phyloP scores from a whole-genome alignment of 2,113 vertebrate species.

The Sinocyclocheilus rhinocerous region DNA sequence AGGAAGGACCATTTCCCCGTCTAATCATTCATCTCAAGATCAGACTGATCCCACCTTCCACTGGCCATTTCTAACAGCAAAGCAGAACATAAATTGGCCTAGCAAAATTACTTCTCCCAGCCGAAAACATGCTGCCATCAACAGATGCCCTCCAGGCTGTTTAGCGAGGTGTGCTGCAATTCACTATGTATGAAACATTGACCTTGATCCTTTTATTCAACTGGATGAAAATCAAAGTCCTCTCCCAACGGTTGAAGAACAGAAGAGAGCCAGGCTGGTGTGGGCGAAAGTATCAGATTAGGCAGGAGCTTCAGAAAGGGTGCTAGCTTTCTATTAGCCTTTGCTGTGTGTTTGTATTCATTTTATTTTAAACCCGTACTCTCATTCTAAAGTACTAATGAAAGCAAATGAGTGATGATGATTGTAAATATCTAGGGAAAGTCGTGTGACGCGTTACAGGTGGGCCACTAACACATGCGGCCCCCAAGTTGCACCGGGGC shows the following conservation, averaged over 20 bases:
- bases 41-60: not conserved
- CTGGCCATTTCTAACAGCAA: constrained; percentile 27
- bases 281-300: constrained; percentile 10
- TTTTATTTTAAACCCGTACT: not conserved
- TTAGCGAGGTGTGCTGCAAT: constrained; percentile 24
- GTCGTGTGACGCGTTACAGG: not conserved
- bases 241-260: constrained; percentile 8
- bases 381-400: constrained; percentile 15
- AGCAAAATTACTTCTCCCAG: constrained; percentile 15
- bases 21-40: constrained; percentile 20
- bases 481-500: constrained; percentile 15
- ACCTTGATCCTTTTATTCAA: constrained; percentile 30
- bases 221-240: constrained; percentile 28
- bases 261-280: constrained; percentile 4
- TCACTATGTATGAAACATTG: constrained; percentile 34
- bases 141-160: not conserved
- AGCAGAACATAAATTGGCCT: constrained; percentile 14
- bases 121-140: constrained; percentile 15
- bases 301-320: not conserved
- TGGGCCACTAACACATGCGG: constrained; percentile 1
- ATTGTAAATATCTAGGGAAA: constrained; percentile 3
- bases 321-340: not conserved
- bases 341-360: not conserved
- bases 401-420: constrained; percentile 35
- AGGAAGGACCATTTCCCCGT: not conserved